Conservation (phyloP, 2,888 invertebrate species). For the Chymomyza amoena region DNA sequence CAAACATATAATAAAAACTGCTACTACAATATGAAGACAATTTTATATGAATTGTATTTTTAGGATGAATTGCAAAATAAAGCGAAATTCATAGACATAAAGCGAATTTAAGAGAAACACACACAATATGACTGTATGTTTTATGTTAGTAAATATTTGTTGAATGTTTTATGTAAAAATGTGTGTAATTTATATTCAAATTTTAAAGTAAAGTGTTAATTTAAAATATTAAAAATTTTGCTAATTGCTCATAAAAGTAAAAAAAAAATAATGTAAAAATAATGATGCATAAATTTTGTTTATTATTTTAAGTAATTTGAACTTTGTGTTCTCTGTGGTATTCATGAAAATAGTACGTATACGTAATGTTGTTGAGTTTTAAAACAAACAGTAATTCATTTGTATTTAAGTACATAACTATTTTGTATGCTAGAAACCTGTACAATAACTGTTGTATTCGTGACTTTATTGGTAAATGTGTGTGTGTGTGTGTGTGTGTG, state of each 20-base stretch:
- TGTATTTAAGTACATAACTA: conserved; percentile 15
- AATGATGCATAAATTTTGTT: conserved; percentile 47
- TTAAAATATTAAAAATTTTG: conserved; percentile 37
- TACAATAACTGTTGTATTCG: conserved; percentile 36
- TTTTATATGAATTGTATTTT: neutral
- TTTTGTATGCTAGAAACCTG: conserved; percentile 51
- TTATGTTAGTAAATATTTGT: conserved; percentile 27
- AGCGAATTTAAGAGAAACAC: conserved; percentile 14
- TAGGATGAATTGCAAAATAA: neutral
- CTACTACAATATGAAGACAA: neutral
- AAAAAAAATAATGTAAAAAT: conserved; percentile 15
- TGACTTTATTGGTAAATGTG: conserved; percentile 7
- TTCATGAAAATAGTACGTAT: conserved; percentile 12
- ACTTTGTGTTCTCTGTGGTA: conserved; percentile 21
- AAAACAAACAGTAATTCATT: conserved; percentile 34
- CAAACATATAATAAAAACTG: neutral
- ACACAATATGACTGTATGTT: neutral
- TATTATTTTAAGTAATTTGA: conserved; percentile 40
- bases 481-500: conserved; percentile 14
- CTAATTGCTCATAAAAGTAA: conserved; percentile 35
- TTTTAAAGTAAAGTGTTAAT: conserved; percentile 40
- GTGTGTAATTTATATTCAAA: conserved; percentile 34
- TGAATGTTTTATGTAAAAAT: conserved; percentile 14
- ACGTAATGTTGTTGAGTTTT: conserved; percentile 14
- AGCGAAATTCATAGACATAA: neutral